These are phyloP conservation scores for Plutomurus gul DNA, from an alignment of 1,140 invertebrate species.

Conservation along the genomic window DNA sequence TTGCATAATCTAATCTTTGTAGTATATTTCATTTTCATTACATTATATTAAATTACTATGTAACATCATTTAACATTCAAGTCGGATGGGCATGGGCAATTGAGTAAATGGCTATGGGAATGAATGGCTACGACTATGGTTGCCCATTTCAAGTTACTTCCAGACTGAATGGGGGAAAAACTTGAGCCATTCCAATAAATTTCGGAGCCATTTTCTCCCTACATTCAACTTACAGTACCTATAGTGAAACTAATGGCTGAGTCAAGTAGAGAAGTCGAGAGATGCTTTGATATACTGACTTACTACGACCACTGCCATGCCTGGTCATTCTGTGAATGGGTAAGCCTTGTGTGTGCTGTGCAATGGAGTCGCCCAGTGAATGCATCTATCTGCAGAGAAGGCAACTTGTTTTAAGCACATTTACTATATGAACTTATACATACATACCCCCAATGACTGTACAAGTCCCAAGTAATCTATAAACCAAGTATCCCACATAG, in stretches of 20 bases:
- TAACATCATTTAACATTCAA: slow-evolving; percentile 26
- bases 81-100: slow-evolving; percentile 26
- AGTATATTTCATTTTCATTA: slow-evolving; percentile 30
- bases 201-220: slow-evolving; percentile 36
- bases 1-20: slow-evolving; percentile 25
- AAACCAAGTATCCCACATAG: background rate
- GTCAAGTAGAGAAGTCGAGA: background rate
- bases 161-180: slow-evolving; percentile 36
- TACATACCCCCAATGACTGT: too few relatives aligned
- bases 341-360: background rate
- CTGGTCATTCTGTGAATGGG: background rate
- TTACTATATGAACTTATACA: background rate
- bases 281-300: background rate
- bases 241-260: slow-evolving; percentile 7
- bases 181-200: slow-evolving; percentile 44
- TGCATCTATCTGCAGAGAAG: background rate
- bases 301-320: too few relatives aligned
- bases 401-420: slow-evolving; percentile 3
- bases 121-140: slow-evolving; percentile 33
- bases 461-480: too few relatives aligned
- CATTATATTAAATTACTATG: slow-evolving; percentile 28
- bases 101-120: slow-evolving; percentile 30
- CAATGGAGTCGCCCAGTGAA: background rate
- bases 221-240: slow-evolving; percentile 18
- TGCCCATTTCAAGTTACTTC: slow-evolving; percentile 32